Percentiles rank a stretch among this genome's conserved stretches.
These are phyloP conservation scores for Aplysia californica DNA, from an alignment of 1,140 invertebrate species.

Conservation along the genomic window DNA sequence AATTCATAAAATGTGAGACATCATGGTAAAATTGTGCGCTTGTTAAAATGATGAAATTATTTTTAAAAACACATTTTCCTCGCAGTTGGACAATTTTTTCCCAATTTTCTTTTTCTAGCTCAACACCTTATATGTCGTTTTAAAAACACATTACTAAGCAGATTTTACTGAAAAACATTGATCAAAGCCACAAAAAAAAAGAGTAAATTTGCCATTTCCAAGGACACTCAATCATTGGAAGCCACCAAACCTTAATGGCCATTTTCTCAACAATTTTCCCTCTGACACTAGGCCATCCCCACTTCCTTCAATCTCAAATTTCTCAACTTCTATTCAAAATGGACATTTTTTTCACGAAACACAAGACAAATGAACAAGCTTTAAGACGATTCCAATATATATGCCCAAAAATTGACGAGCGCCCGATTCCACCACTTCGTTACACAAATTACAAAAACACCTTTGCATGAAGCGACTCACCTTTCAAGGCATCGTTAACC, in stretches of 20 bases:
- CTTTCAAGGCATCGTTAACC: constrained; percentile 39
- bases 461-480: constrained; percentile 16
- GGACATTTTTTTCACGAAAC: neutral
- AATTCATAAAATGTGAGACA: neutral
- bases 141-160: neutral
- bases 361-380: neutral
- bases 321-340: neutral
- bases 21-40: neutral
- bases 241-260: too few relatives aligned
- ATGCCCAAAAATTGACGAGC: neutral
- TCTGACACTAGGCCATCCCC: too few relatives aligned
- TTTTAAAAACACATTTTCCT: too few relatives aligned
- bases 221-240: too few relatives aligned
- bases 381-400: neutral
- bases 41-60: neutral
- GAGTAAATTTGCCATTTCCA: too few relatives aligned
- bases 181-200: too few relatives aligned
- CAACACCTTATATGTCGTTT: neutral
- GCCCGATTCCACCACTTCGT: too few relatives aligned
- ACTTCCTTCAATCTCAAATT: too few relatives aligned
- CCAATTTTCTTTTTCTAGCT: neutral
- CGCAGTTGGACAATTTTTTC: too few relatives aligned
- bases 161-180: neutral
- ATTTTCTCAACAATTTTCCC: too few relatives aligned
- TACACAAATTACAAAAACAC: neutral